Evolutionary conservation across 2,113 vertebrate genomes (phyloP), one percentile per base, ranked within the genome.

Genomic region (Acanthisitta chloris): DNA sequence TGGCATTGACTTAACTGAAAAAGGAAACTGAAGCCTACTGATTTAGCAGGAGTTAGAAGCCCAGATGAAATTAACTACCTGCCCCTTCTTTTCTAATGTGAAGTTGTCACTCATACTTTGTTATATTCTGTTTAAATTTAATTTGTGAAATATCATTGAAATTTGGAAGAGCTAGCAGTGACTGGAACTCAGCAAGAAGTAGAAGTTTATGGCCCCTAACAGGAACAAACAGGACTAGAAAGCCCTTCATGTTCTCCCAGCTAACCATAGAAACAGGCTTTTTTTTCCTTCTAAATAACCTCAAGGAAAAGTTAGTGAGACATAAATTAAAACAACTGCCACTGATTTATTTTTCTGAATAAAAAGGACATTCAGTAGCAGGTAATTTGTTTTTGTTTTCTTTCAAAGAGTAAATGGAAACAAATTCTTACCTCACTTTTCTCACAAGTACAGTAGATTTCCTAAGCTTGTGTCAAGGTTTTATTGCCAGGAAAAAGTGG

Each of bases 371-470:
- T 98, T 98, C 98, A 98, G 98, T 98, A 97, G 97, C 97, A 89
- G 93, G 96, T 77, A 96, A 95, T 98, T 98, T 98, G 97, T 98
- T 98, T 98, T 97, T 98, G 98, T 98, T 98, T 98, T 98, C 97
- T 95, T 98, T 98, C 92, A 94, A 93, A 94, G 92, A 97, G 97
- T 97, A 97, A 96, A 98, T 98, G 98, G 98, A 98, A 98, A 98
- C 97, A 96, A 69, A 96, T 96, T 65, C 97, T 98, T 98, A 98
- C 98, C 96, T 98, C 98, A 98, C 96, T 98, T 97, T 98, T 98
- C 97, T 98, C 96, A 97, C 97, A 98, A 98, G 98, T 97, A 97
- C 97, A 98, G 98, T 98, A 98, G 98, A 96, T 98, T 98, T 98
- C 98, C 98, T 98, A 97, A 98, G 97, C 86, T 90, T 95, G 96